phyloP scores from a whole-genome alignment of 1,140 invertebrate species.

The Eufriesea mexicana region DNA sequence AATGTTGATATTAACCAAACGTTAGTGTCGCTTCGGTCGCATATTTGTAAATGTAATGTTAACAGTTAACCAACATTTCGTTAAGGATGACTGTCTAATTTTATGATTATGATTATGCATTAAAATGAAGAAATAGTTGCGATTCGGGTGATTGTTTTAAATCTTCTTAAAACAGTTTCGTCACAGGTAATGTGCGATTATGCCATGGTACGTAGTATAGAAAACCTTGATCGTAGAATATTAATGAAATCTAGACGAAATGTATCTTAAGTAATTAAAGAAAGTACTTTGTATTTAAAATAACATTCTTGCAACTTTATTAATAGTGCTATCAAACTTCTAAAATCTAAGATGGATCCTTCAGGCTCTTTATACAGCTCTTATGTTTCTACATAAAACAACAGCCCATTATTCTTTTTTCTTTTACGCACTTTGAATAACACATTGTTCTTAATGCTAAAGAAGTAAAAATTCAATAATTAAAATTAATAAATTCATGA shows the following conservation, averaged over 20 bases:
- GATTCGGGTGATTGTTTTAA: neutral
- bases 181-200: neutral
- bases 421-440: too few species aligned
- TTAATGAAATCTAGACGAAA: slow-evolving; percentile 14
- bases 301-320: too few species aligned
- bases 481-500: too few species aligned
- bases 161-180: neutral
- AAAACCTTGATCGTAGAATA: neutral
- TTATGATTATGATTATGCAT: neutral
- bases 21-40: too few species aligned
- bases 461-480: too few species aligned
- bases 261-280: slow-evolving; percentile 42
- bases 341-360: neutral
- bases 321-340: neutral
- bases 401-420: too few species aligned
- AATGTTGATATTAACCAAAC: neutral
- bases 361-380: too few species aligned
- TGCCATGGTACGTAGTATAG: neutral
- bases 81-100: neutral
- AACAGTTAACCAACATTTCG: neutral
- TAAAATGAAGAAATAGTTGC: neutral
- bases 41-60: too few species aligned
- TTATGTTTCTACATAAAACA: too few species aligned
- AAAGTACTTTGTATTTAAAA: slow-evolving; percentile 48
- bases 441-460: too few species aligned